Evolutionary conservation across 2,797 vertebrate species (phyloP).

Genomic region (Harpagifer antarcticus): DNA sequence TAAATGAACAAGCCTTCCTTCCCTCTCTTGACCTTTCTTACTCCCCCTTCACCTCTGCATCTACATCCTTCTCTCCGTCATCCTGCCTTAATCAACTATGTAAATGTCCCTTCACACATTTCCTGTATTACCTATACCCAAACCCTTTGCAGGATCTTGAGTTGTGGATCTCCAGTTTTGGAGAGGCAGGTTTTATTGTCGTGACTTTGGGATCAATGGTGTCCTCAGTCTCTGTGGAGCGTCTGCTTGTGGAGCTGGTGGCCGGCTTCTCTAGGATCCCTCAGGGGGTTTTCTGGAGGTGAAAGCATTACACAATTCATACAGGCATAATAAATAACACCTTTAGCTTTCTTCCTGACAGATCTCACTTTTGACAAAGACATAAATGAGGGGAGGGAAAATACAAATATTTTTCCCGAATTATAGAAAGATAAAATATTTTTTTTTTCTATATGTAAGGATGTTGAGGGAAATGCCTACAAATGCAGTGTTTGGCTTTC

Average conservation of each 20-base stretch:
- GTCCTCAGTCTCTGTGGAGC: constrained; percentile 54
- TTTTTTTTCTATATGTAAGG: neutral
- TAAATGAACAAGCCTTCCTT: neutral
- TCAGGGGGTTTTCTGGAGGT: constrained; percentile 82
- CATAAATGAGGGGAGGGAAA: neutral
- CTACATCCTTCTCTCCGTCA: neutral
- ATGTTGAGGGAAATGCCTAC: neutral
- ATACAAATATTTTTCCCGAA: neutral
- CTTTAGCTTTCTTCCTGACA: neutral
- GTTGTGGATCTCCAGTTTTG: constrained; percentile 70
- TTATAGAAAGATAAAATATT: neutral
- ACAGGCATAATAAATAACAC: neutral
- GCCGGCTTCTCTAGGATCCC: constrained; percentile 71
- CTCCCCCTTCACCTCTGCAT: neutral
- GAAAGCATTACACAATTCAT: constrained; percentile 1
- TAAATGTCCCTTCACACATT: neutral
- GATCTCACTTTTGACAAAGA: neutral
- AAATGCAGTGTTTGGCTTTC: constrained; percentile 13
- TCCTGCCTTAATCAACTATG: neutral
- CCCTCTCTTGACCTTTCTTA: neutral
- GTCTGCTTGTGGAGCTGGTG: constrained; percentile 73
- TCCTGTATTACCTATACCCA: neutral
- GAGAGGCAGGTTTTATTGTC: constrained; percentile 77
- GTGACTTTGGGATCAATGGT: constrained; percentile 79
- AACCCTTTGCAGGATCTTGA: constrained; percentile 73